Base-by-base conservation (phyloP, 2,113 vertebrate genomes). In the Rissa tridactyla region DNA sequence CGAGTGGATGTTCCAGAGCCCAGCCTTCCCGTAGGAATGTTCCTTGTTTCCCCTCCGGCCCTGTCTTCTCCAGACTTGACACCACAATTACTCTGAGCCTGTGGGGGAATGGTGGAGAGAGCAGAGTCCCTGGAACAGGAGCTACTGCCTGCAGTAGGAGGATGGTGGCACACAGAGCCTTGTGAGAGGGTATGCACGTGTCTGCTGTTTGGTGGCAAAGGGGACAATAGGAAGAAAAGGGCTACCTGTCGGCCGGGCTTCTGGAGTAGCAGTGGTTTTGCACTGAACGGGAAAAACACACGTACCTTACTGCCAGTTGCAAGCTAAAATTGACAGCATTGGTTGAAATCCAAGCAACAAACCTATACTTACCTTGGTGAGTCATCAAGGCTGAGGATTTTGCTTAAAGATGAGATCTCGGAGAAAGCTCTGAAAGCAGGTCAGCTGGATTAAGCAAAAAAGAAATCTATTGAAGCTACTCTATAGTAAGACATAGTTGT, bases 161-260 rank as follows among this genome's bases (percentile, higher is more conserved):
- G 5, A 16, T 2, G 1, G 30, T 66, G n/a, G 42, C 57, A n/a
- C 18, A 29, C 19, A 22, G 36, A 64, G 26, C 49, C 2, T 3
- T 13, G 1, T 21, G 32, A 34, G 22, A 26, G 18, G 42, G 54
- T 42, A 13, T 1, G 1, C 3, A 1, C 3, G 15, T 25, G 9
- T 47, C 23, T 0, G 1, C 51, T 66, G 5, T 49, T 71, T 13
- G 18, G 16, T 57, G 32, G 15, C 30, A 38, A 4, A 55, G 27
- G 4, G 13, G 32, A 61, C 1, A 1, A 27, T 12, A 12, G 40
- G 34, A 46, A 34, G 47, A 55, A 40, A 55, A 82, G 29, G 13
- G 13, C 29, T 70, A 26, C 15, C 11, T 83, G 29, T 51, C 0
- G 2, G 11, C 47, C 20, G 32, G 23, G 23, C 32, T 70, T 79